Base-by-base conservation (phyloP, 1,140 invertebrate species). In the Solen grandis region DNA sequence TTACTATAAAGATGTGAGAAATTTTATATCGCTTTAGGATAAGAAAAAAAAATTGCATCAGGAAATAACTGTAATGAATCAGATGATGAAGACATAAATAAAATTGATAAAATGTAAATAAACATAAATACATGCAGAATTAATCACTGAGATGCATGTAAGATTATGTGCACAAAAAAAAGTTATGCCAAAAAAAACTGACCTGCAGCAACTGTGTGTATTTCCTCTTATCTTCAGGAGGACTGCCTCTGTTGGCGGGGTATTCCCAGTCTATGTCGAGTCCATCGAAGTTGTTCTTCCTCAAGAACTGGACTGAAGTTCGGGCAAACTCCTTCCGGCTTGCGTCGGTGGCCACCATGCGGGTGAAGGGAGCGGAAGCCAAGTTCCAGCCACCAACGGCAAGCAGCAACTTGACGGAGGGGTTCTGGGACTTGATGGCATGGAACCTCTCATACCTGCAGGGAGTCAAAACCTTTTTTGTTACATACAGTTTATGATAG, bases 351-450 rank as follows among this genome's bases (percentile, higher is more conserved):
- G 77, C 41, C 0, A 90, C 86, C 88, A 92, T 88, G 0, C 52
- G 55, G n/a, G 85, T 87, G 74, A 92, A 93, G 74, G 97, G 94
- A 8, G 95, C 94, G 0, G 97, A 98, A 10, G 97, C 97, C 92
- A 98, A 97, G 90, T 98, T 99, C 97, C 98, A 99, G 0, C 98
- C 98, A 13, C 98, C 98, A 80, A 99, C 97, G 4, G 98, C 97
- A 69, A 99, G 93, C 92, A 99, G 93, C 0, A 96, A 97, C 92
- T 98, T 99, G 82, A 99, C 89, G 66, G 96, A 95, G 86, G 97
- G 97, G 93, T 99, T 99, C 92, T 97, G 98, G 92, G 97, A 96
- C 92, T 98, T 99, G 31, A 99, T 92, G 0, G 96, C 97, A 33
- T 95, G 96, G 91, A 98, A 98, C 93, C 98, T 97, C 13, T 96